A percentile compares a stretch with the other conserved stretches of the same genome.
These are phyloP conservation scores for Dryomyza anilis DNA, from an alignment of 2,888 invertebrate species.

Conservation along the genomic window DNA sequence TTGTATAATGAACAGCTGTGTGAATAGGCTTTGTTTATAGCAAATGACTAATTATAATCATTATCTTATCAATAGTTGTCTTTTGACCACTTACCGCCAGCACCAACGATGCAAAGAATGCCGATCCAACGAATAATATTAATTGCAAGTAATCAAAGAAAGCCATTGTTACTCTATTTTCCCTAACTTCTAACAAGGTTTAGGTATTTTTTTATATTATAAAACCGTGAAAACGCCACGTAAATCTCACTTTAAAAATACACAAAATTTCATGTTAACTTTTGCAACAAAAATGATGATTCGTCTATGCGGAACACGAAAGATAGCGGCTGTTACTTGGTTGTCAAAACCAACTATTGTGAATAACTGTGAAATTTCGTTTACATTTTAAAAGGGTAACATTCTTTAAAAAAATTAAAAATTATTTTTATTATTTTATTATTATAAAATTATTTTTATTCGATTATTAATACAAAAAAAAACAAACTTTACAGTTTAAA, in stretches of 20 bases:
- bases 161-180: conserved; percentile 33
- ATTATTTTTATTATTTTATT: too few relatives aligned
- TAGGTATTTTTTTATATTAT: not conserved
- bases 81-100: conserved; percentile 40
- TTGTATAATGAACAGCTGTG: conserved; percentile 68
- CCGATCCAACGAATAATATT: conserved; percentile 43
- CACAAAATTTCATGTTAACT: not conserved
- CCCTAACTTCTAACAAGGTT: not conserved
- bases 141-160: conserved; percentile 40
- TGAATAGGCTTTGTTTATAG: too few relatives aligned
- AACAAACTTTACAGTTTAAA: too few relatives aligned
- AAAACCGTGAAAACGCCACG: conserved; percentile 30
- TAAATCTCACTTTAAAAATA: conserved; percentile 17
- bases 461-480: too few relatives aligned
- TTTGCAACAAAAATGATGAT: not conserved
- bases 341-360: not conserved
- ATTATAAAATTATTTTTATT: too few relatives aligned
- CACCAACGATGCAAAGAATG: conserved; percentile 38
- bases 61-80: not conserved
- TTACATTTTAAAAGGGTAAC: not conserved
- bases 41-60: too few relatives aligned
- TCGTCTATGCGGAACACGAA: not conserved
- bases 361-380: not conserved
- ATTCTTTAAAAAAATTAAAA: not conserved
- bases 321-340: not conserved